Percentiles rank a stretch among this genome's conserved stretches.
These are phyloP conservation scores for Elymnias hypermnestra DNA, from an alignment of 1,140 invertebrate species.

Conservation along the genomic window DNA sequence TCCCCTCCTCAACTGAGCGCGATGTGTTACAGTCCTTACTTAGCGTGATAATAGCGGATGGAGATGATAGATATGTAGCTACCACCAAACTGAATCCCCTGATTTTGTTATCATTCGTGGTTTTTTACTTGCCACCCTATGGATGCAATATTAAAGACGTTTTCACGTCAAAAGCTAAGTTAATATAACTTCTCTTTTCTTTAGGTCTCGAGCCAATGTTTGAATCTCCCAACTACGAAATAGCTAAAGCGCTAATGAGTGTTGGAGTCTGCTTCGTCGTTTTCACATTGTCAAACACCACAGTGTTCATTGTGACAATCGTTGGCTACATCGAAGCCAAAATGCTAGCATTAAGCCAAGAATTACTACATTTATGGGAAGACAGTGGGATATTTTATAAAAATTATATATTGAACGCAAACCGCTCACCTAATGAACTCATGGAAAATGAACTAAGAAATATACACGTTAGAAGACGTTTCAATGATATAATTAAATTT, in stretches of 20 bases:
- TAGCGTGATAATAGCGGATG: no score
- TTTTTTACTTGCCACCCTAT: no score
- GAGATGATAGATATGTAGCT: no score
- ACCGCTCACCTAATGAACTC: neutral
- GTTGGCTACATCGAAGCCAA: constrained; percentile 37
- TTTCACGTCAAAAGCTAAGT: no score
- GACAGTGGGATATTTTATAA: constrained; percentile 5
- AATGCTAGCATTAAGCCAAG: constrained; percentile 30
- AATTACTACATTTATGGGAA: constrained; percentile 32
- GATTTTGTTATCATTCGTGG: no score
- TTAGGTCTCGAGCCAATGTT: constrained; percentile 26
- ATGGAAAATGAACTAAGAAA: constrained; percentile 21
- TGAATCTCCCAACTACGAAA: constrained; percentile 30
- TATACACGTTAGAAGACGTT: constrained; percentile 20
- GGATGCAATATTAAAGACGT: no score
- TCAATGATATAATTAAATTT: constrained; percentile 27
- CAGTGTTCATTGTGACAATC: constrained; percentile 26
- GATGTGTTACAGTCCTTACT: no score
- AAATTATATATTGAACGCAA: constrained; percentile 4
- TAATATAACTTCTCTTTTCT: no score
- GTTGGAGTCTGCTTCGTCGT: constrained; percentile 11
- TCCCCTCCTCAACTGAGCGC: no score
- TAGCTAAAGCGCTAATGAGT: constrained; percentile 5
- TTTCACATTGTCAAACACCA: constrained; percentile 21
- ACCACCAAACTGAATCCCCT: no score